These are phyloP conservation scores for Rhinella marina DNA, from an alignment of 2,797 vertebrate species.

Conservation along the genomic window DNA sequence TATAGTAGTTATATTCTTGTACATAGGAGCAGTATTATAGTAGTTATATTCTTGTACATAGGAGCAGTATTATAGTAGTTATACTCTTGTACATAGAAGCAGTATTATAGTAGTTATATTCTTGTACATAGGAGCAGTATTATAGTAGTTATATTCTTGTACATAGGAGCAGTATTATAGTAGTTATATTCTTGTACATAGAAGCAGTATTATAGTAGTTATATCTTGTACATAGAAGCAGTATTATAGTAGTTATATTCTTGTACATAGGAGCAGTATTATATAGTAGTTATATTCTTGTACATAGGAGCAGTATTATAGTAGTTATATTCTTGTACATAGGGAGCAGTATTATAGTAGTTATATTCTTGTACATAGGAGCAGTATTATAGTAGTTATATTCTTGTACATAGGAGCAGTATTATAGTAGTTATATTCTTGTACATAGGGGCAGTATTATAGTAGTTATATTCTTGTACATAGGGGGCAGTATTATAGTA, in stretches of 20 bases:
- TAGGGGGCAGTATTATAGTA: conserved; percentile 14
- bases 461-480: background rate
- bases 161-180: conserved; percentile 7
- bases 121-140: background rate
- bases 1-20: conserved; percentile 1
- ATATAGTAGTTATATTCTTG: conserved; percentile 6
- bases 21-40: background rate
- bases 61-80: conserved; percentile 7
- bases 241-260: conserved; percentile 10
- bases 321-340: conserved; percentile 4
- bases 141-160: conserved; percentile 12
- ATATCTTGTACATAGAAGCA: background rate
- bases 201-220: background rate
- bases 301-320: background rate
- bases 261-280: background rate
- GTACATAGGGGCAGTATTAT: background rate
- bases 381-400: conserved; percentile 6
- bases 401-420: background rate
- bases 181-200: too few species aligned
- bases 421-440: conserved; percentile 1
- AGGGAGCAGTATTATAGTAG: background rate
- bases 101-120: conserved; percentile 16
- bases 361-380: background rate
- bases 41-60: conserved; percentile 2
- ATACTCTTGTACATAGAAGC: background rate